Evolutionary conservation across 1,140 invertebrate genomes (phyloP), one percentile per base, ranked within the genome.

Genomic region (Drosophila gunungcola): DNA sequence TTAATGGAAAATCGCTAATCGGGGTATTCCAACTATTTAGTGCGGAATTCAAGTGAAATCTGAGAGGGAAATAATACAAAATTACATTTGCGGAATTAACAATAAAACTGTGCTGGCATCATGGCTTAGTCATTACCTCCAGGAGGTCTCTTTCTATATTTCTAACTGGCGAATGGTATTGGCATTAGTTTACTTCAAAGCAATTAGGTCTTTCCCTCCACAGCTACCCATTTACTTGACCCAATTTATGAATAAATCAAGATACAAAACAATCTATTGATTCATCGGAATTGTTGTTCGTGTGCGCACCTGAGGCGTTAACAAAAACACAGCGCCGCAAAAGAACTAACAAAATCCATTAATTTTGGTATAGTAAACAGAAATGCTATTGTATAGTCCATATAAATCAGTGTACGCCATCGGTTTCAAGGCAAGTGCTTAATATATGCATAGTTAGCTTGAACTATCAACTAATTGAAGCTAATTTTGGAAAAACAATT

Each of bases 281-380:
- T 80, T 77, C 78, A 10, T 46, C 16, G 27, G 55, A 46, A 54
- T 39, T 45, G 34, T 49, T 58, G 41, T 46, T 34, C 39, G 29
- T 62, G 68, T 53, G 70, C 54, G 39, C 70, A 62, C 68, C 67
- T 62, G 36, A 61, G 53, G 49, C 49, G 55, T 55, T 39, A 73
- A 73, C 68, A 74, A 32, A 48, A 32, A 27, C 12, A 25, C 42
- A 62, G 62, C 21, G 29, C 58, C 46, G 43, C 61, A 65, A 52
- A 52, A 69, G 51, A 69, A 48, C 36, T 43, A 55, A 73, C 52
- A 57, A 84, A 84, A 73, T 49, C 77, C 81, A 84, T 84, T 84
- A 85, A 84, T 84, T 77, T 73, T 68, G 67, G 48, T 73, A 62
- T 38, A 41, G 46, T 62, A 80, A 84, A 72, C 80, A 75, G 53